Percentiles rank a stretch among this genome's conserved stretches.
Evolutionary conservation across 2,113 vertebrate genomes (phyloP).

Genomic region (Rhinoderma darwinii): DNA sequence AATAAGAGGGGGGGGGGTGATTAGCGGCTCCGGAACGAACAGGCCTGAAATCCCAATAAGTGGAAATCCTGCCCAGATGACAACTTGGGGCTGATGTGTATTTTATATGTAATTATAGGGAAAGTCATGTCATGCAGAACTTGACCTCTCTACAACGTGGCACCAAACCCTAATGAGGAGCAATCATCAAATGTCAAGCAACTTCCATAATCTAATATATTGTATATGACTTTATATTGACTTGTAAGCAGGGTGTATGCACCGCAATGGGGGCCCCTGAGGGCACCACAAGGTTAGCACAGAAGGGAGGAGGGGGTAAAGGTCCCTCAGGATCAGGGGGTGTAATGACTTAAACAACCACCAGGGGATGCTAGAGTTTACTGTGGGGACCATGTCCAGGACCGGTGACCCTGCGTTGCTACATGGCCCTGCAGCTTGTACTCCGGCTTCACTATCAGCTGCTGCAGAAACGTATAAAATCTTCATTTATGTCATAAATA

Average conservation of each 20-base stretch:
- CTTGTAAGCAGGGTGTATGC: neutral
- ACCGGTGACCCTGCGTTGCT: neutral
- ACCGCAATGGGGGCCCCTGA: neutral
- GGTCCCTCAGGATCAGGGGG: neutral
- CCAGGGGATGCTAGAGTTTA: neutral
- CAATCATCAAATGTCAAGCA: neutral
- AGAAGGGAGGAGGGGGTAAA: neutral
- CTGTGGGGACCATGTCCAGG: neutral
- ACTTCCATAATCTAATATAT: neutral
- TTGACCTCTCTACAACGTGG: conserved; percentile 4
- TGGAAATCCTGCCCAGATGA: neutral
- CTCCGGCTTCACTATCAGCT: neutral
- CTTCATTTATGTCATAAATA: neutral
- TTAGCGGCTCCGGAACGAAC: neutral
- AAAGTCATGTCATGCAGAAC: neutral
- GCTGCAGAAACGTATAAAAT: neutral
- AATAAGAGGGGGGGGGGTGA: neutral
- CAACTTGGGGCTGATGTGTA: neutral
- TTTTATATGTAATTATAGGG: neutral
- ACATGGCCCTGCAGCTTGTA: neutral
- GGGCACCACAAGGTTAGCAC: neutral
- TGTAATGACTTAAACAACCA: neutral
- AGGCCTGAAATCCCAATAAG: neutral
- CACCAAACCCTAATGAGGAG: neutral
- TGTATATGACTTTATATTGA: too few species aligned